Conservation (phyloP, 2,113 vertebrate species). For the Paradoxurus hermaphroditus region DNA sequence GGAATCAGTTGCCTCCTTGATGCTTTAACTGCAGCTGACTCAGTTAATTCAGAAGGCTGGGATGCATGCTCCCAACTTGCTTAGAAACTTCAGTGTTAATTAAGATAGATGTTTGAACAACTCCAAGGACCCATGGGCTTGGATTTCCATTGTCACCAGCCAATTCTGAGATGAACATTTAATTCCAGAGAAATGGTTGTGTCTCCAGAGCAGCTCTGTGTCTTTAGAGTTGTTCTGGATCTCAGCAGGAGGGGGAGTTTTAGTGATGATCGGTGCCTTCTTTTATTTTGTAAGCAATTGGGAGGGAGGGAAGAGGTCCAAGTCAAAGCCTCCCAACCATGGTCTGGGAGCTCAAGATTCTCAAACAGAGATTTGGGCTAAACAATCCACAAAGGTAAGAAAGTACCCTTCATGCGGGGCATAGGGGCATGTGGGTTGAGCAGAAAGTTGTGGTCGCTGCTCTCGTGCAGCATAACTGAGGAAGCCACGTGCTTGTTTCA, state of each 20-base stretch:
- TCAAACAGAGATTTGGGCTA: background rate
- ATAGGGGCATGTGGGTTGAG: background rate
- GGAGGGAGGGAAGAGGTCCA: background rate
- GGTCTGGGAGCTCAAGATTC: background rate
- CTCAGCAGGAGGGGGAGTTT: background rate
- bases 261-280: background rate
- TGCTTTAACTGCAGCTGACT: constrained; percentile 23
- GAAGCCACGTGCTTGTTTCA: background rate
- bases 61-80: background rate
- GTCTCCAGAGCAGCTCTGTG: background rate
- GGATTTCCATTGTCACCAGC: constrained; percentile 13
- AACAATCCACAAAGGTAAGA: constrained; percentile 46
- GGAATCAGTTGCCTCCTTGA: background rate
- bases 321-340: background rate
- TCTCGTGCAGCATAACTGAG: accelerated
- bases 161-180: background rate
- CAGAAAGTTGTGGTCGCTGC: background rate
- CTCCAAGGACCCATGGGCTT: background rate
- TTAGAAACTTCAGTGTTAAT: constrained; percentile 11
- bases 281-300: background rate
- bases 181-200: background rate
- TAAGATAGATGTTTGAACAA: constrained; percentile 49
- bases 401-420: background rate
- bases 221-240: background rate
- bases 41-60: background rate